Conservation (phyloP, 2,113 vertebrate genomes). For the Osmerus eperlanus region DNA sequence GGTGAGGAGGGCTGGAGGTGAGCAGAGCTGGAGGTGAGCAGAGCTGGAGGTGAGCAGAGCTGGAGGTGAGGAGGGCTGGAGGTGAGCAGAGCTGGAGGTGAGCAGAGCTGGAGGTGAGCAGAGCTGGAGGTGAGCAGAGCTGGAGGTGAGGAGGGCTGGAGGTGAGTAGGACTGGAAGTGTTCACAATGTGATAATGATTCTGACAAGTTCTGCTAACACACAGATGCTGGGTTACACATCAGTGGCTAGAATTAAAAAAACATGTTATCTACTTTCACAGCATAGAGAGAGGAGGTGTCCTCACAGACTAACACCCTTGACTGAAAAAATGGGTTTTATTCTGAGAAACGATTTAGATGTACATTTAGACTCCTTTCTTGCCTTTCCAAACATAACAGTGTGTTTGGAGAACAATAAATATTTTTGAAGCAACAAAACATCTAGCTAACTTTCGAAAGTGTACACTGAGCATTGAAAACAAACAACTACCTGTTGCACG, state of each 20-base stretch:
- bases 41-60: no score
- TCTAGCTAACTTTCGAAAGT: conserved; percentile 37
- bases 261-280: not conserved
- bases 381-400: conserved; percentile 48
- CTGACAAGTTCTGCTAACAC: no score
- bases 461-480: conserved; percentile 39
- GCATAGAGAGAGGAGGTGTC: conserved; percentile 20
- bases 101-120: no score
- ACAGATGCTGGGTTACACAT: no score
- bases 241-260: not conserved
- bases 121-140: no score
- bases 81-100: no score
- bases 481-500: conserved; percentile 22
- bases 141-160: no score
- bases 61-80: no score
- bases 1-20: no score
- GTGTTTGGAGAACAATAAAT: conserved; percentile 50
- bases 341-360: conserved; percentile 56
- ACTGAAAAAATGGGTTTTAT: conserved; percentile 62
- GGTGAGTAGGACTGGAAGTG: no score
- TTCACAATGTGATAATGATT: no score
- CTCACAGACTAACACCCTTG: not conserved
- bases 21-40: no score
- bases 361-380: conserved; percentile 45
- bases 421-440: conserved; percentile 52